Base-by-base conservation (phyloP, 2,797 vertebrate species). In the Pelochelys cantorii region DNA sequence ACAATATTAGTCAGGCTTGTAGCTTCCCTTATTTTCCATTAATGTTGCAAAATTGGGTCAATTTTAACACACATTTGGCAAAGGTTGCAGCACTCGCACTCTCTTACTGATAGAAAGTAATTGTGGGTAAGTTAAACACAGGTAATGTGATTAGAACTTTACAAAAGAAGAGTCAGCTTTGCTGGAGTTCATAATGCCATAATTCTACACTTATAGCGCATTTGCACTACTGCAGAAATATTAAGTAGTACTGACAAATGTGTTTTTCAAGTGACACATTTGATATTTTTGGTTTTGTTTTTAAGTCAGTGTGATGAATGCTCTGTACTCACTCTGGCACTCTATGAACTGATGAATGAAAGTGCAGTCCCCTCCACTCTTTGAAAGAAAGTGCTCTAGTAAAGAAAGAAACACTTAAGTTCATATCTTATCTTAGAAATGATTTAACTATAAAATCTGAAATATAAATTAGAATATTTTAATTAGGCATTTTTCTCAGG, bases 361-460 rank as follows among this genome's bases (percentile, higher is more conserved):
- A 98, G 99, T 99, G 96, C 99, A 98, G 98, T 99, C 98, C 98
- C 98, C 99, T 98, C 98, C 99, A 97, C 99, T 99, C 99, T 99
- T 99, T 98, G 99, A 98, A 98, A 99, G 98, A 99, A 99, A 99
- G 98, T 99, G 98, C 98, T 99, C 99, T 99, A 98, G 98, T 97
- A 98, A 98, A 98, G 98, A 99, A 98, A 99, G 98, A 99, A 98
- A 99, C 98, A 98, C 97, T 98, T 96, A 97, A 97, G 97, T 97
- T 96, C 89, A 95, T 86, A 95, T 79, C 89, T 52, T 5, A 94
- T 87, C 95, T 94, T 94, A 95, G 93, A 84, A 92, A 18, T 86
- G 94, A 96, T 93, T 92, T 91, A 94, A 95, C 86, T 83, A 96
- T 90, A 94, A 87, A 90, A 31, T 78, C 60, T 95, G 91, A 93